Percentiles rank a stretch among this genome's conserved stretches.
Evolutionary conservation across 1,140 invertebrate genomes (phyloP).

Genomic region (Drosophila lowei): DNA sequence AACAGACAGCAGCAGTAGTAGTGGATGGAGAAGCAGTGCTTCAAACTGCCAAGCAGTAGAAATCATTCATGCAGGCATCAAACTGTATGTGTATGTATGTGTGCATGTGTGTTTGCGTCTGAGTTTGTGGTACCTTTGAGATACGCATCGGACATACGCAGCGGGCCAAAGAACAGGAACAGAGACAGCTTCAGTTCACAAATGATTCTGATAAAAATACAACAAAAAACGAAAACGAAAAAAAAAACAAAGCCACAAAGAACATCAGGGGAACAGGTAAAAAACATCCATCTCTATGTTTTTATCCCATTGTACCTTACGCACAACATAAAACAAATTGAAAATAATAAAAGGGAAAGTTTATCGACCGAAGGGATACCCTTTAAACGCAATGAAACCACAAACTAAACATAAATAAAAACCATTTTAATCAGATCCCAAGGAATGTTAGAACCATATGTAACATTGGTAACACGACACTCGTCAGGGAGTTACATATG

Average conservation of each 20-base stretch:
- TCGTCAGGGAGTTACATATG: too few species aligned
- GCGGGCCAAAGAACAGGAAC: slow-evolving; percentile 10
- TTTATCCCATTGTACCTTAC: background rate
- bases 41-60: slow-evolving; percentile 49
- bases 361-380: too few species aligned
- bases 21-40: slow-evolving; percentile 31
- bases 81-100: slow-evolving; percentile 19
- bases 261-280: slow-evolving; percentile 60
- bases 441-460: too few species aligned
- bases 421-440: too few species aligned
- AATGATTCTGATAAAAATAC: slow-evolving; percentile 69
- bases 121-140: slow-evolving; percentile 24
- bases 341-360: too few species aligned
- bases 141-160: slow-evolving; percentile 52
- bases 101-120: slow-evolving; percentile 32
- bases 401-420: too few species aligned
- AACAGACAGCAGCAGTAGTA: slow-evolving; percentile 46
- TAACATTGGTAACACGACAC: too few species aligned
- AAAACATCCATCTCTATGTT: slow-evolving; percentile 60
- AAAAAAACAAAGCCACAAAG: slow-evolving; percentile 33
- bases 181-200: slow-evolving; percentile 51
- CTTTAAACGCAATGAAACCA: too few species aligned
- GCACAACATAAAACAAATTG: too few species aligned
- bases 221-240: slow-evolving; percentile 22
- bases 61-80: slow-evolving; percentile 66